Conservation (phyloP, 2,888 invertebrate species). For the Cyrtodaria siliqua region DNA sequence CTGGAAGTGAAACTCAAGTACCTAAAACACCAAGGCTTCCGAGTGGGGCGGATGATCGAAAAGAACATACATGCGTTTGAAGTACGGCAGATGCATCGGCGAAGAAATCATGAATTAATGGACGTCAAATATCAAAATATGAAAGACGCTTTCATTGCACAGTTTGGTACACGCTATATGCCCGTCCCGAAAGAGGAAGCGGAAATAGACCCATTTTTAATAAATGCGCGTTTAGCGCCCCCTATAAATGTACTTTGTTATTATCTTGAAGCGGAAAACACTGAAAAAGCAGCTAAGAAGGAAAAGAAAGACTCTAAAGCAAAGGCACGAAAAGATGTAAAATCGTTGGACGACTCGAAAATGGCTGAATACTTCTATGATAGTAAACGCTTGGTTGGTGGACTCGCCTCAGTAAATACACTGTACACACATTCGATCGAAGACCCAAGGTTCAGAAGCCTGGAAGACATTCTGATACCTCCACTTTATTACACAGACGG, state of each 20-base stretch:
- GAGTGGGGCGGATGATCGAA: conserved; percentile 50
- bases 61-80: neutral
- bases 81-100: conserved; percentile 53
- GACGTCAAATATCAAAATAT: conserved; percentile 41
- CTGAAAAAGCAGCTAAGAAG: conserved; percentile 15
- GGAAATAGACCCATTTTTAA: conserved; percentile 48
- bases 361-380: conserved; percentile 25
- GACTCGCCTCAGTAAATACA: too few species aligned
- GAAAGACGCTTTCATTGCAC: conserved; percentile 49
- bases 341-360: conserved; percentile 28
- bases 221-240: conserved; percentile 53
- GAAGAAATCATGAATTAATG: conserved; percentile 52
- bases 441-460: conserved; percentile 71
- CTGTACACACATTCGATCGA: conserved; percentile 47
- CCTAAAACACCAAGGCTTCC: conserved; percentile 64
- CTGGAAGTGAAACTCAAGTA: conserved; percentile 72
- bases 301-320: conserved; percentile 23
- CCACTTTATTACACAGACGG: conserved; percentile 69
- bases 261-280: conserved; percentile 34
- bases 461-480: conserved; percentile 64
- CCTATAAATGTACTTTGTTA: conserved; percentile 56
- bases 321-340: conserved; percentile 22
- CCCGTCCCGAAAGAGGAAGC: conserved; percentile 44
- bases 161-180: conserved; percentile 47
- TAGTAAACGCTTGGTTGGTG: conserved; percentile 19